Evolutionary conservation across 2,888 invertebrate genomes (phyloP), one percentile per base, ranked within the genome.

Genomic region (Theretra japonica): DNA sequence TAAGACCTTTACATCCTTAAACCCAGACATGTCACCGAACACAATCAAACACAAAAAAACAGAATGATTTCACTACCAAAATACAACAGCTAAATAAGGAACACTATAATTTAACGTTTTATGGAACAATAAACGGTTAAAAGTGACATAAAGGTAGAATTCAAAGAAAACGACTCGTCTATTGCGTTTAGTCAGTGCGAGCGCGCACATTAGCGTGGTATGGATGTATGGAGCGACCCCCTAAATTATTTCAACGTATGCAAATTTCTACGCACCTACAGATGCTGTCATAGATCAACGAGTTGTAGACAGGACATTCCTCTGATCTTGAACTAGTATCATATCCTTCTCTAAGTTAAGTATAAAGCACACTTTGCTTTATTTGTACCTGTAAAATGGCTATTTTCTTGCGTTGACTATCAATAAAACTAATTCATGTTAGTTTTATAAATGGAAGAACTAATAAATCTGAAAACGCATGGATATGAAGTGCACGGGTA

Each of bases 211-310:
- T 92, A 93, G 87, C 86, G 86, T 75, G 73, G 76, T 85, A 80
- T 83, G 76, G 85, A 86, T 84, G 88, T 89, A 88, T 90, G 89
- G 87, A 86, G 90, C 80, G 85, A 88, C 92, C 90, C 93, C 92
- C 93, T 93, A 93, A 94, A 93, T 94, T 94, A 94, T 94, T 94
- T 94, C 93, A 92, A 94, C 94, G 92, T 94, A 94, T 94, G 94
- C 93, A 94, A 94, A 94, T 94, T 93, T 90, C 90, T 90, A 90
- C 88, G 91, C 91, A 89, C 91, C 93, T 93, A 92, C 93, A 92
- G 92, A 89, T 88, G 86, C 83, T 73, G 76, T 5, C 90, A 88
- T 71, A 89, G 91, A 91, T 75, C 82, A 86, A 41, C 11, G 28
- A 21, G 15, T 70, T 1, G 41, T 25, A 78, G 80, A 81, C 11